Evolutionary conservation across 2,113 vertebrate species (phyloP).

Genomic region (Beaufortia kweichowensis): DNA sequence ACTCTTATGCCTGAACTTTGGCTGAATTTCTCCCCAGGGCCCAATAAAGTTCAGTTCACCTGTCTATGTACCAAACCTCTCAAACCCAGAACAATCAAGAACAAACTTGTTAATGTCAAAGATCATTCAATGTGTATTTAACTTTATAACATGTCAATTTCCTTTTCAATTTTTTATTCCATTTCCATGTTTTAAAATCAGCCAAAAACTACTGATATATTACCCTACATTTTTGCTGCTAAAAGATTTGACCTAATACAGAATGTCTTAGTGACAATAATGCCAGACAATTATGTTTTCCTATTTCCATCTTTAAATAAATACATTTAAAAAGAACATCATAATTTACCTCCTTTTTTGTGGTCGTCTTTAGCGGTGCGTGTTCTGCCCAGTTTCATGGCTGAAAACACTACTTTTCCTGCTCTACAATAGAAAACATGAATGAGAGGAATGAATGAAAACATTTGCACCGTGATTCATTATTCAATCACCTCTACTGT

Average conservation of each 20-base stretch:
- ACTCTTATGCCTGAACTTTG: neutral
- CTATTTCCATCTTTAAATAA: no score
- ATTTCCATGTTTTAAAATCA: no score
- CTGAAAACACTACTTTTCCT: slow-evolving; percentile 87
- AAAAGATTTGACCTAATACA: neutral
- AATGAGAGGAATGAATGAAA: neutral
- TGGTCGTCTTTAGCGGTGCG: slow-evolving; percentile 81
- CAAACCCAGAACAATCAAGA: no score
- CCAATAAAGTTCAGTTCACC: neutral
- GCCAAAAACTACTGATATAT: no score
- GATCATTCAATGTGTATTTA: no score
- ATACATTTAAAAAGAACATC: neutral
- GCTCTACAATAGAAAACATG: slow-evolving; percentile 70
- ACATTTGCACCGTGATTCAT: slow-evolving; percentile 4
- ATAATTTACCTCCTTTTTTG: slow-evolving; percentile 76
- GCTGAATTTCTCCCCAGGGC: neutral
- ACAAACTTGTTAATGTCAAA: no score
- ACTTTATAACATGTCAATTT: no score
- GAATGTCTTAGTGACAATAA: no score
- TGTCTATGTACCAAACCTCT: neutral
- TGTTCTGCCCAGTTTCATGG: slow-evolving; percentile 87
- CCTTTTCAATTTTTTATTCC: no score
- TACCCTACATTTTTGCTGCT: no score
- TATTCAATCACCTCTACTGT: neutral
- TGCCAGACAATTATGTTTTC: no score